Base-by-base conservation (phyloP, 2,113 vertebrate genomes). In the Anseranas semipalmata region DNA sequence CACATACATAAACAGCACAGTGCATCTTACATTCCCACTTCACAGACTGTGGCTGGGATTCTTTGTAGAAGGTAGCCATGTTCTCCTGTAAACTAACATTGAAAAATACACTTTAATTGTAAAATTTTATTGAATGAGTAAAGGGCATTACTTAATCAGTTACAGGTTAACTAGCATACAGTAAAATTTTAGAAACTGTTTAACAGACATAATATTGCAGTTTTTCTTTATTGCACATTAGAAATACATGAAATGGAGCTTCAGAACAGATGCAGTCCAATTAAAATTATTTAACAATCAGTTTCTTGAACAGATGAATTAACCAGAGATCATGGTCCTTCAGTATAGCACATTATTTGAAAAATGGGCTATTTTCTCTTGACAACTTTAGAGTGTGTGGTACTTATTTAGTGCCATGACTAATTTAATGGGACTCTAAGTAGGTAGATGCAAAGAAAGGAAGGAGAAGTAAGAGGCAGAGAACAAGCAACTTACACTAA, bases 1-100 rank as follows among this genome's bases (percentile, higher is more conserved):
- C 97, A 11, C 22, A 76, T 2, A 98, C 8, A 6, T 97, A 97
- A 82, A 98, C 98, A 93, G 98, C 99, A 93, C 99, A 99, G 78
- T 96, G 95, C 99, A 99, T 99, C 63, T 94, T 90, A 5, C 65
- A 95, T 85, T 98, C 96, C 99, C 99, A 99, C 33, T 95, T 86
- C 66, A 98, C 20, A 2, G 95, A 88, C 46, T 97, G 83, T 11
- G 96, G 97, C 73, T 98, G 97, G 9, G 96, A 97, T 16, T 74
- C 96, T 39, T 80, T 97, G 94, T 98, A 99, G 80, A 96, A 87
- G 68, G 96, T 56, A 92, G 97, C 94, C 96, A 99, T 97, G 60
- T 96, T 90, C 90, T 99, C 98, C 95, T 98, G 98, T 63, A 99
- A 93, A 91, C 99, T 99, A 95, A 52, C 66, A 94, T 73, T 21